These are phyloP conservation scores for Ophiothrix spiculata DNA, from an alignment of 35 echinoderm and acorn worm genomes.

Conservation along the genomic window DNA sequence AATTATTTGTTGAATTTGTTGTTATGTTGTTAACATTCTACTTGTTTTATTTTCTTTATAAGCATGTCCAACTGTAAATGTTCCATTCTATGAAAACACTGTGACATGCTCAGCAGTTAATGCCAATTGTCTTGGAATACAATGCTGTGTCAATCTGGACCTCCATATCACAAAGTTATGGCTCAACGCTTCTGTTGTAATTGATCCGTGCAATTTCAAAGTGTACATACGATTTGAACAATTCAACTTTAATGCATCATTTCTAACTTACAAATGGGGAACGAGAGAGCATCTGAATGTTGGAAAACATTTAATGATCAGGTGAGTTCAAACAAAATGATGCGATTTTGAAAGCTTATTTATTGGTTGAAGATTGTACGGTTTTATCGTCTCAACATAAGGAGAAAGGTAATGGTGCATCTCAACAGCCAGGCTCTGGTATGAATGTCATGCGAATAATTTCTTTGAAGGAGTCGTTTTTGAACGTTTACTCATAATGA, in stretches of 20 bases:
- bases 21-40: too few relatives aligned
- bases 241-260: not conserved
- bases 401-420: too few relatives aligned
- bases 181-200: not conserved
- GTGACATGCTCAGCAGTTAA: slow-evolving; percentile 1
- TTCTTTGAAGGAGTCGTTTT: too few relatives aligned
- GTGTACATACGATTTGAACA: slow-evolving; percentile 8
- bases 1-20: too few relatives aligned
- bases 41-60: not conserved
- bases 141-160: slow-evolving; percentile 17
- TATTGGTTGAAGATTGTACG: too few relatives aligned
- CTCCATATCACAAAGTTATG: not conserved
- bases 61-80: slow-evolving; percentile 14
- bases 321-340: too few relatives aligned
- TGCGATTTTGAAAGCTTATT: too few relatives aligned
- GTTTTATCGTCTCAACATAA: too few relatives aligned
- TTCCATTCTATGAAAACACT: not conserved
- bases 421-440: too few relatives aligned
- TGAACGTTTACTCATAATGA: too few relatives aligned
- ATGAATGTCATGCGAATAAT: too few relatives aligned
- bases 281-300: not conserved
- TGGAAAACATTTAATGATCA: not conserved
- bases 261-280: slow-evolving; percentile 6
- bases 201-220: slow-evolving; percentile 18
- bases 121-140: not conserved